Evolutionary conservation across 2,113 vertebrate species (phyloP).

Genomic region (Cinclus cinclus): DNA sequence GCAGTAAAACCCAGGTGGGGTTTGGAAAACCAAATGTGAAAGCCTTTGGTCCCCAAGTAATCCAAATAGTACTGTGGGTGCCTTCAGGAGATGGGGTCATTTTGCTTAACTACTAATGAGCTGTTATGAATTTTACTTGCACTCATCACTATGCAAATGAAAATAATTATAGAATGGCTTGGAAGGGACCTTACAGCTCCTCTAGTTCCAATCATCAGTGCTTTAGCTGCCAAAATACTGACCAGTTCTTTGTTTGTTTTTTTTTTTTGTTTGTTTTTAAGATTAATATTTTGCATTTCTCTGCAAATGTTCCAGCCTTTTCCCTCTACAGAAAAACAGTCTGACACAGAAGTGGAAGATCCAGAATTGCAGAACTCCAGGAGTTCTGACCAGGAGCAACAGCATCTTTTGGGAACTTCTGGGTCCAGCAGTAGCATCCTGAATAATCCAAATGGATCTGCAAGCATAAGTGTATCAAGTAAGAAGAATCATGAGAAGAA

Average conservation of each 20-base stretch:
- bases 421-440: constrained; percentile 57
- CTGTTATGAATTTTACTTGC: background rate
- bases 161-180: background rate
- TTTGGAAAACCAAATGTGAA: background rate
- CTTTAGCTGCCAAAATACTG: background rate
- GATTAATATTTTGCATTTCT: background rate
- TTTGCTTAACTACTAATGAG: background rate
- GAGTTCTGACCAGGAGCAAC: background rate
- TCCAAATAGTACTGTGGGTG: background rate
- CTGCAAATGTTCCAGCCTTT: constrained; percentile 36
- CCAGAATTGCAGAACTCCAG: background rate
- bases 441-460: background rate
- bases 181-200: background rate
- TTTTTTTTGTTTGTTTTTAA: background rate
- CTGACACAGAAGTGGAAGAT: background rate
- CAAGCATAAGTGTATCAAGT: background rate
- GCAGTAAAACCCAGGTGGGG: background rate
- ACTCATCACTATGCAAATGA: background rate
- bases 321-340: background rate
- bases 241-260: background rate
- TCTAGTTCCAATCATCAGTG: background rate
- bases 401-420: constrained; percentile 51
- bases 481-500: background rate
- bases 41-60: background rate
- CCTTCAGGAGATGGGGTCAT: background rate